Evolutionary conservation across 2,888 invertebrate genomes (phyloP), one percentile per base, ranked within the genome.

Genomic region (Myopa testacea): DNA sequence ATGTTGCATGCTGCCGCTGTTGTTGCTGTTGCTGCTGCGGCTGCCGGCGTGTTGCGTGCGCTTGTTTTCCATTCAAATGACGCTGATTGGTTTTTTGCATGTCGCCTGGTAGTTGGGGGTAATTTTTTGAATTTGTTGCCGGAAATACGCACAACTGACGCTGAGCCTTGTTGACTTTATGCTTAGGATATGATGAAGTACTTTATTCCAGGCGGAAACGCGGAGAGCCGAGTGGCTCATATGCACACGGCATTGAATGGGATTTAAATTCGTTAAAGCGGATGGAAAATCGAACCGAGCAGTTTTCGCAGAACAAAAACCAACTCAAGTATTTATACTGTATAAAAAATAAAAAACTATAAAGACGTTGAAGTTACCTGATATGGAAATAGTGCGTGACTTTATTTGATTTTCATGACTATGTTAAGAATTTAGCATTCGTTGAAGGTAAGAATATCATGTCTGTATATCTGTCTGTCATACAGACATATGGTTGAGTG

Each of bases 81-180:
- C 55, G 4, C 55, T 68, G 68, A 71, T 78, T 73, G 78, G 72
- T 80, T 80, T 77, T 69, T 80, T 78, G 80, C 80, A 80, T 80
- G 80, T 77, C 58, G 63, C 69, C 67, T 68, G 6, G 37, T 58
- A 45, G 65, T 78, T 76, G 60, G 68, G 78, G 74, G 58, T 75
- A 71, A 68, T 55, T 55, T 55, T 12, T 55, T 75, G 65, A 7
- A 40, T 60, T 67, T 75, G 68, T 60, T 69, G 45, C 75, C 78
- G 75, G 78, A 78, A 78, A 71, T 75, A 71, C 75, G 71, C 75
- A 52, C 78, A 75, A 58, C 63, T 75, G 72, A 70, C 63, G 72
- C 70, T 40, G 45, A 10, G 38, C 70, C 63, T 70, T 34, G 68
- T 75, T 78, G 34, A 78, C 45, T 74, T 74, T 19, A 58, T 68